Base-by-base conservation (phyloP, 2,888 invertebrate species). In the Molorchus minor region DNA sequence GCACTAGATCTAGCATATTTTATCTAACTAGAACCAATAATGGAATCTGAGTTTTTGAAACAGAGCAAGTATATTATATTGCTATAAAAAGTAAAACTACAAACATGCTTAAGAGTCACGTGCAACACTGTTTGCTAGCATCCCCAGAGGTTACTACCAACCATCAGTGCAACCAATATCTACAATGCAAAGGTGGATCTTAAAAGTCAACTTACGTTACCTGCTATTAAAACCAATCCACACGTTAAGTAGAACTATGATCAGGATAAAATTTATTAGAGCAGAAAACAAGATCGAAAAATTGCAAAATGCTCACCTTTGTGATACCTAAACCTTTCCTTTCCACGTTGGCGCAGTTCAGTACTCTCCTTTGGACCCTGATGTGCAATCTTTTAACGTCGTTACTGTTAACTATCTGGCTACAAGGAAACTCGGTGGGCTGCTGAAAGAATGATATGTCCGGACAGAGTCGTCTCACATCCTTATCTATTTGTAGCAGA, bases 401-500 rank as follows among this genome's bases (percentile, higher is more conserved):
- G 72, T 88, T 88, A 70, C 91, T 91, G 78, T 91, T 88, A 0
- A 93, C 92, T 51, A 90, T 86, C 82, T 90, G 88, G 53, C 85
- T 81, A 77, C 94, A 94, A 0, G 98, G 98, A 80, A 88, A 96
- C 64, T 94, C 93, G 0, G 97, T 97, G 10, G 96, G 91, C 77
- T 88, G 90, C 82, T 98, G 98, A 81, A 99, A 99, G 82, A 99
- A 99, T 52, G 96, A 96, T 77, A 95, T 94, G 79, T 98, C 98
- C 8, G 98, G 98, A 77, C 96, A 96, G 1, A 98, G 82, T 51
- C 98, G 86, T 67, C 96, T 87, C 44, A 96, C 97, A 81, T 98
- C 97, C 80, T 98, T 98, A 80, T 98, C 98, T 72, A 99, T 98
- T 84, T 99, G 99, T 38, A 97, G 81, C 35, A 99, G 82, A 59